phyloP scores from a whole-genome alignment of 2,113 vertebrate species.

The Cariama cristata region DNA sequence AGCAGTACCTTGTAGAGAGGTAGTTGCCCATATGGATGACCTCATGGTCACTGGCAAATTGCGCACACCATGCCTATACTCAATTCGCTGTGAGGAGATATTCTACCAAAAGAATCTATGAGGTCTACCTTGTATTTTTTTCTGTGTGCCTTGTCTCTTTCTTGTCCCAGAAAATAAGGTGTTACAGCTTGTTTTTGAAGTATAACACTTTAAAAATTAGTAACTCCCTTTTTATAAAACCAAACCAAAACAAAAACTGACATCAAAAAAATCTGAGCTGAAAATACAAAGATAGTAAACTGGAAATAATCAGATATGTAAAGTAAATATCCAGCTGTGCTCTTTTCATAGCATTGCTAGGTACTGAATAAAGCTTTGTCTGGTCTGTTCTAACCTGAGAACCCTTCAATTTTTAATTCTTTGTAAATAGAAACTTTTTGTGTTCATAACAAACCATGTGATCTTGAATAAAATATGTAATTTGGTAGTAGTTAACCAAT shows the following conservation, averaged over 20 bases:
- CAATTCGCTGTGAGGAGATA: accelerated
- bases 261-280: not conserved
- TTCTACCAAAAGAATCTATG: not conserved
- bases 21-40: too few relatives aligned
- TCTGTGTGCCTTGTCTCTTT: not conserved
- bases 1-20: not conserved
- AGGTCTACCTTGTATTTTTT: not conserved
- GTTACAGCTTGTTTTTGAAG: not conserved
- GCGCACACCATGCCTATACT: not conserved
- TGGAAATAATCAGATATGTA: not conserved
- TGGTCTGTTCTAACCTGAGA: not conserved
- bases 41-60: not conserved
- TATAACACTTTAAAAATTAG: not conserved
- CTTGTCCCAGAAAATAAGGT: not conserved
- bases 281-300: not conserved
- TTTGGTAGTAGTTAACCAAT: not conserved
- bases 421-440: not conserved
- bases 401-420: not conserved
- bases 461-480: not conserved
- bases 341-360: not conserved
- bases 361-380: not conserved
- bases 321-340: not conserved
- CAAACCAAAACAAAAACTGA: not conserved
- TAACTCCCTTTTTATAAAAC: not conserved
- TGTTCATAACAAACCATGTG: not conserved